A percentile compares a stretch with the other conserved stretches of the same genome.
Evolutionary conservation across 2,888 invertebrate genomes (phyloP).

Genomic region (Caenorhabditis macrosperma): DNA sequence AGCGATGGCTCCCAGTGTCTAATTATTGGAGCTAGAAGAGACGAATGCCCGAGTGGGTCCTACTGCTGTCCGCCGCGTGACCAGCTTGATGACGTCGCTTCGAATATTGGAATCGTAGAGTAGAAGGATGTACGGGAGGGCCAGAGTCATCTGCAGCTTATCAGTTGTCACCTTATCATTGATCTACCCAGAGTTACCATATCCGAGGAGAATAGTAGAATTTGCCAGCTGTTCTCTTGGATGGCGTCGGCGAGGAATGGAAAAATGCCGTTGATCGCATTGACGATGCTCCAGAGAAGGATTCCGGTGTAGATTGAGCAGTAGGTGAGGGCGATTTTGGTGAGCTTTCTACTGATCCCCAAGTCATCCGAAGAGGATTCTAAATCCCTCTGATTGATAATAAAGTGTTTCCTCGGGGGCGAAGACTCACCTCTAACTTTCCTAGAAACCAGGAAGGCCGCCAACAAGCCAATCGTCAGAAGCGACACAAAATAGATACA

Average conservation of each 20-base stretch:
- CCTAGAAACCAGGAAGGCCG: neutral
- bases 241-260: neutral
- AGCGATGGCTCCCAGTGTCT: too few species aligned
- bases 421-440: neutral
- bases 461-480: too few species aligned
- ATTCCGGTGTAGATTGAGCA: conserved; percentile 11
- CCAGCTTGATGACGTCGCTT: neutral
- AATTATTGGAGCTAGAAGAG: too few species aligned
- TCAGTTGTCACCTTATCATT: too few species aligned
- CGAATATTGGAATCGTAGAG: conserved; percentile 14
- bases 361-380: neutral
- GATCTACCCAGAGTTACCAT: too few species aligned
- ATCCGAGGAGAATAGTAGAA: neutral
- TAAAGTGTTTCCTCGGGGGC: too few species aligned
- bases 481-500: too few species aligned
- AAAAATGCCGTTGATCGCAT: neutral
- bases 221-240: neutral
- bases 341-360: neutral
- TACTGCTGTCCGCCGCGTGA: too few species aligned
- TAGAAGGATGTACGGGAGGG: conserved; percentile 26
- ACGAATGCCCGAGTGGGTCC: too few species aligned
- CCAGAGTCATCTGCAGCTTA: conserved; percentile 16
- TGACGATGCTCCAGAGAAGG: neutral
- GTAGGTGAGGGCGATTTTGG: conserved; percentile 6
- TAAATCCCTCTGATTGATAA: too few species aligned